Conservation (phyloP, 2,888 invertebrate genomes). For the Dicycla oo region DNA sequence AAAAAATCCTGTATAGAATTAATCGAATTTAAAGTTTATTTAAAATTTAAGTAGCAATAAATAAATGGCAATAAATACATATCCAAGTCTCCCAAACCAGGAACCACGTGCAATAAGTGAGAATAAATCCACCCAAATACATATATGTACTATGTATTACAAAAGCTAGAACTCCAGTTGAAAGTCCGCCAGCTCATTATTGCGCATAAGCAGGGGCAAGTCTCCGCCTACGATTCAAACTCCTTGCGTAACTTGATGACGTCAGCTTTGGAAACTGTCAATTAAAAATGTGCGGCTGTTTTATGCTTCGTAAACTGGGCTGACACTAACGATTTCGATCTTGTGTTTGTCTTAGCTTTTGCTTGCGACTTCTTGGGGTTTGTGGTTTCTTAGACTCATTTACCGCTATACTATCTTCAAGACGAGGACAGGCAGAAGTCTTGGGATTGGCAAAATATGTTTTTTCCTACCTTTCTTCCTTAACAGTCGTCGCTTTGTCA, state of each 20-base stretch:
- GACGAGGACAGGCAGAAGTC: neutral
- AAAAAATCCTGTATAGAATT: too few species aligned
- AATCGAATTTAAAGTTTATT: too few species aligned
- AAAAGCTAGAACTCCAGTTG: constrained; percentile 26
- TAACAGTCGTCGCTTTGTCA: neutral
- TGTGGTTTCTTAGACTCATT: neutral
- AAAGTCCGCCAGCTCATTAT: constrained; percentile 47
- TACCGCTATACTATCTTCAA: too few species aligned
- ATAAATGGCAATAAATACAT: neutral
- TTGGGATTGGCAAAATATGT: neutral
- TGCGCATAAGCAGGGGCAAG: constrained; percentile 46
- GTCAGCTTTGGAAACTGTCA: constrained; percentile 58
- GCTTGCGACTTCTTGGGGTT: neutral
- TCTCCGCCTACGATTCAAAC: constrained; percentile 41
- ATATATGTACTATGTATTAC: constrained; percentile 19
- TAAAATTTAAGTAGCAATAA: too few species aligned
- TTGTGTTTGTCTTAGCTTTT: constrained; percentile 16
- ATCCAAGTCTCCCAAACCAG: neutral
- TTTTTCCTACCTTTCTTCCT: neutral
- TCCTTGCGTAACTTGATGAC: constrained; percentile 55
- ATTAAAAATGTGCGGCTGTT: constrained; percentile 43
- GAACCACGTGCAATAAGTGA: neutral
- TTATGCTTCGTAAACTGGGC: constrained; percentile 20
- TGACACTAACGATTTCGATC: constrained; percentile 41
- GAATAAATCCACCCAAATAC: neutral